Evolutionary conservation across 2,797 vertebrate genomes (phyloP).

Genomic region (Myotis daubentonii): DNA sequence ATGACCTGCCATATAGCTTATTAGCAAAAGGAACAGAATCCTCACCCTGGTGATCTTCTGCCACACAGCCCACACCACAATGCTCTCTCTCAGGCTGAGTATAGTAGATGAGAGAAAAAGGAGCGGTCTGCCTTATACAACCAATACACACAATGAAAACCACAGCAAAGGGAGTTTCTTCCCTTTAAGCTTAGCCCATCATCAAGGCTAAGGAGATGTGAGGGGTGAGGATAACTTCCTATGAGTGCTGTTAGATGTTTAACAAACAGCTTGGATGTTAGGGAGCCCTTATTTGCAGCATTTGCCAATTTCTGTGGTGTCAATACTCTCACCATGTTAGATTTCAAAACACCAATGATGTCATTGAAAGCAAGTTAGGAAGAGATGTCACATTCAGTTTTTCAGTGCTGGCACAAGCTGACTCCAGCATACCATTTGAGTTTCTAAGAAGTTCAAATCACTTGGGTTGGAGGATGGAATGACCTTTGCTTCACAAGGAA

Average conservation of each 20-base stretch:
- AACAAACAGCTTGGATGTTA: not conserved
- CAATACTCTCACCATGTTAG: not conserved
- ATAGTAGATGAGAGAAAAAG: not conserved
- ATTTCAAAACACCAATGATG: not conserved
- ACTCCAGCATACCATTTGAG: not conserved
- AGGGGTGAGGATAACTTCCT: not conserved
- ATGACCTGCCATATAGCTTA: slow-evolving; percentile 43
- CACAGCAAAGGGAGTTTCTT: not conserved
- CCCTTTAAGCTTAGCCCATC: not conserved
- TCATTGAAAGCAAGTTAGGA: not conserved
- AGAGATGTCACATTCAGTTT: not conserved
- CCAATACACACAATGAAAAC: not conserved
- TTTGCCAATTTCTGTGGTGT: not conserved
- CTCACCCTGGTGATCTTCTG: not conserved
- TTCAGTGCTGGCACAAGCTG: not conserved
- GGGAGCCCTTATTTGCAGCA: not conserved
- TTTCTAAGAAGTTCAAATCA: slow-evolving; percentile 30
- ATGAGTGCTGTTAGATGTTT: not conserved
- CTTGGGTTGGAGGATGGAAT: not conserved
- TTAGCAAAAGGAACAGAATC: slow-evolving; percentile 19
- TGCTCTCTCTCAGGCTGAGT: not conserved
- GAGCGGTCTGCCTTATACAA: not conserved
- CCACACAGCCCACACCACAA: not conserved
- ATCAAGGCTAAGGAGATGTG: not conserved
- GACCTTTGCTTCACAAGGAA: not conserved